Evolutionary conservation across 2,888 invertebrate species (phyloP), one percentile per base, ranked within the genome.

Genomic region (Perizoma flavofasciatum): DNA sequence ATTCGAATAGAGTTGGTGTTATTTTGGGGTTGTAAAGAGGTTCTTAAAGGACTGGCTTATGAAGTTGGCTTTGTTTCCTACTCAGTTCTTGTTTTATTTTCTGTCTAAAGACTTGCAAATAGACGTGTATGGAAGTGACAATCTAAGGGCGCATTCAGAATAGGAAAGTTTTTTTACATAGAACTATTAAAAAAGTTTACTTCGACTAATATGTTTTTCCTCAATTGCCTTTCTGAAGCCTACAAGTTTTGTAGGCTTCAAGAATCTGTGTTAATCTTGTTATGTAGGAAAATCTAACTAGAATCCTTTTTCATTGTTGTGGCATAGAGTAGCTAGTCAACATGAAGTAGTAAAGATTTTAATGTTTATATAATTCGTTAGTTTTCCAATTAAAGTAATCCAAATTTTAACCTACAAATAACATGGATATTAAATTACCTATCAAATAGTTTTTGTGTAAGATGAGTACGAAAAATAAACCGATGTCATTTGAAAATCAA

Each of bases 401-500:
- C n/a, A 37, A 37, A 7, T 5, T 37, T 37, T 37, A 37, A 5
- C 5, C 7, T 6, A 6, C 37, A 37, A 37, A 37, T 37, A 4
- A 37, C 1, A 1, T 1, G 4, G 4, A 33, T 33, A n/a, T 22
- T 9, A 45, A 52, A 35, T n/a, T 5, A 3, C n/a, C n/a, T 44
- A 11, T 6, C 43, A 22, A 48, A 43, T 7, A 41, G 49, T 49
- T 22, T 49, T 32, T 52, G 44, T 46, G 11, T 22, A 7, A 39
- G 5, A 47, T 41, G 57, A 5, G 45, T 40, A 51, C 48, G 61
- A 68, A 67, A 71, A 66, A 69, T 65, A 70, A 66, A 61, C 35
- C 56, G 68, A 70, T 76, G 78, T 79, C 78, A 73, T 79, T 79
- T 79, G 74, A 78, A 79, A 77, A 79, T 72, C 79, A 79, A 78